Base-by-base conservation (phyloP, 2,113 vertebrate genomes). In the Myocastor coypus region DNA sequence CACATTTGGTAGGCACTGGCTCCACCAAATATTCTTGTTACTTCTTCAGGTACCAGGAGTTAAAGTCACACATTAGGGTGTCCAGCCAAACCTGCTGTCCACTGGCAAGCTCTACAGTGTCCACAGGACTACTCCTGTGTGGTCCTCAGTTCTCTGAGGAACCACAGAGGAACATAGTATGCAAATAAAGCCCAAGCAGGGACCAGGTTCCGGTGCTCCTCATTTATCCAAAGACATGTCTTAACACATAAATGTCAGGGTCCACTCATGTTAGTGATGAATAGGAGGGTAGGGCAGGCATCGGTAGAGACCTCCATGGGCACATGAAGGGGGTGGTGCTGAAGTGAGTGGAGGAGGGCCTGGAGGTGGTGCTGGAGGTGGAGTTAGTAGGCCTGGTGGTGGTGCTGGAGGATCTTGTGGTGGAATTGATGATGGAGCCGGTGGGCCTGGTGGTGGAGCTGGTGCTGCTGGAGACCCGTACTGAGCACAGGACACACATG, bases 261-360 rank as follows among this genome's bases (percentile, higher is more conserved):
- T 89, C 37, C 59, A 11, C 22, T 26, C 11, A 5, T 97, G 57
- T 80, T 59, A 24, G 46, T 2, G 83, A 20, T 0, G 0, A 81
- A 28, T 3, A 8, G 50, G 8, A 63, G 66, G 66, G 71, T 34
- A 32, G 59, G 28, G 34, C 57, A 32, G 89, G 64, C 34, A 1
- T 95, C 96, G 87, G 64, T 0, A 69, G 94, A 3, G 81, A 57
- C 81, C 86, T 71, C 91, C 17, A 22, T 13, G 92, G 46, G 59
- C 57, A 0, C 85, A 61, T 42, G 86, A 37, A 73, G 89, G 82
- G 50, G 64, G 20, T 84, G 82, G 50, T 68, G 82, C 73, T 77
- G 73, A 40, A 77, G 73, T 20, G 77, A 73, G 37, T 75, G 78
- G 34, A 57, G 92, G 95, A 26, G 59, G 28, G 2, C 69, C 40